Conservation (phyloP, 2,113 vertebrate species). For the Hyperopisus bebe region DNA sequence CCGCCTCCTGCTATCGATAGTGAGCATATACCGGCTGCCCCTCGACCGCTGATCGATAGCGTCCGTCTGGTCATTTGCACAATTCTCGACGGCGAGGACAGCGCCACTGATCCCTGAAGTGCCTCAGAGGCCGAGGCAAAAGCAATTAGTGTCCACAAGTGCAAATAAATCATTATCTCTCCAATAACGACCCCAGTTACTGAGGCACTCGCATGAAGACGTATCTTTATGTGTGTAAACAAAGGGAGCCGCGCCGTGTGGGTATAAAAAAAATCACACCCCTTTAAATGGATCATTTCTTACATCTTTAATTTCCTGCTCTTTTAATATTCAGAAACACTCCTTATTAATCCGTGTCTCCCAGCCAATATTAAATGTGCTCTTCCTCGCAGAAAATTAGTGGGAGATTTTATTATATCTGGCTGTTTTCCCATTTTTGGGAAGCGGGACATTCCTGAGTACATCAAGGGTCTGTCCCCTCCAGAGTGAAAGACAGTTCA, state of each 20-base stretch:
- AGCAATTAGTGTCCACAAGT: slow-evolving; percentile 10
- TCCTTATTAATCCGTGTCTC: background rate
- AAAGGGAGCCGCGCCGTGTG: background rate
- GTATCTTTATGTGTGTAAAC: background rate
- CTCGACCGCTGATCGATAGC: background rate
- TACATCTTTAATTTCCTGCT: slow-evolving; percentile 13
- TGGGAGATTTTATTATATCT: background rate
- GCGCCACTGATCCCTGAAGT: background rate
- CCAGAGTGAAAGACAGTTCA: background rate
- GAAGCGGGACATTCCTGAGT: background rate
- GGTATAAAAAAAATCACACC: background rate
- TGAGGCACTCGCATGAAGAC: background rate
- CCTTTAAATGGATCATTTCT: background rate
- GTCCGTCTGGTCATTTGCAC: background rate
- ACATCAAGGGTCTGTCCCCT: background rate
- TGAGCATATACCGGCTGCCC: background rate
- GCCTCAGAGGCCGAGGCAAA: background rate
- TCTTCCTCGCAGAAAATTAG: background rate
- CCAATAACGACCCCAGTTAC: background rate
- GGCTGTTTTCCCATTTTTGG: background rate
- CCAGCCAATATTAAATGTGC: background rate
- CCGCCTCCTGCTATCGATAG: background rate
- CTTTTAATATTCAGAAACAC: background rate
- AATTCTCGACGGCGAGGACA: too few species aligned
- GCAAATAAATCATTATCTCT: background rate